Percentiles rank a stretch among this genome's conserved stretches.
phyloP scores from a whole-genome alignment of 1,140 invertebrate genomes.

The Bathynomus jamesi region DNA sequence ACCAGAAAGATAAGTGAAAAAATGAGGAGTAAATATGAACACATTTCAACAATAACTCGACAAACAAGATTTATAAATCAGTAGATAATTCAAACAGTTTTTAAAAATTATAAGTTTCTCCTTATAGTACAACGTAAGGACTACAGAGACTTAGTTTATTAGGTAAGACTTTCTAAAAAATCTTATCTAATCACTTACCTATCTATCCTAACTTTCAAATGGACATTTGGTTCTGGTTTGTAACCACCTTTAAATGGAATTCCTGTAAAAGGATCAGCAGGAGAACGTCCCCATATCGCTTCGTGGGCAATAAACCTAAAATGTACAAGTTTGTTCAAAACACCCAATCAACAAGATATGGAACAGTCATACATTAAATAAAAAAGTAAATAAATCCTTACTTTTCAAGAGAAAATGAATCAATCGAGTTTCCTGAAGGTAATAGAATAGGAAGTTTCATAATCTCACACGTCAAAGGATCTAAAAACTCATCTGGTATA shows the following conservation, averaged over 20 bases:
- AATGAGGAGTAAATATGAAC: no score
- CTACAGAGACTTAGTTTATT: neutral
- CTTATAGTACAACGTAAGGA: neutral
- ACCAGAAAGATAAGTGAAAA: neutral
- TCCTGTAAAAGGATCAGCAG: neutral
- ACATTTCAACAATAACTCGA: neutral
- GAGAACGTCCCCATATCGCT: neutral
- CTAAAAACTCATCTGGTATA: slow-evolving; percentile 14
- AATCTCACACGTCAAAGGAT: slow-evolving; percentile 10
- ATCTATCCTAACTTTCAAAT: neutral
- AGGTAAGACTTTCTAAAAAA: neutral
- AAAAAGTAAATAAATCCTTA: neutral
- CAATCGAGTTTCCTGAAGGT: slow-evolving; percentile 9
- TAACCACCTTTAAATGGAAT: neutral
- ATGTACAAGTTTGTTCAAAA: no score
- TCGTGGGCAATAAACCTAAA: neutral
- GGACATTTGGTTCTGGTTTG: neutral
- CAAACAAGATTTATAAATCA: neutral
- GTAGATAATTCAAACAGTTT: neutral
- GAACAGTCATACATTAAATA: no score
- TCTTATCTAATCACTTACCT: neutral
- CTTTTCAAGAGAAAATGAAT: slow-evolving; percentile 11
- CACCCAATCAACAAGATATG: no score
- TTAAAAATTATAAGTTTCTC: neutral
- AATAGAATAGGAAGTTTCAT: slow-evolving; percentile 10